Percentiles rank a stretch among this genome's conserved stretches.
These are phyloP conservation scores for Mactromeris polynyma DNA, from an alignment of 2,888 invertebrate species.

Conservation along the genomic window DNA sequence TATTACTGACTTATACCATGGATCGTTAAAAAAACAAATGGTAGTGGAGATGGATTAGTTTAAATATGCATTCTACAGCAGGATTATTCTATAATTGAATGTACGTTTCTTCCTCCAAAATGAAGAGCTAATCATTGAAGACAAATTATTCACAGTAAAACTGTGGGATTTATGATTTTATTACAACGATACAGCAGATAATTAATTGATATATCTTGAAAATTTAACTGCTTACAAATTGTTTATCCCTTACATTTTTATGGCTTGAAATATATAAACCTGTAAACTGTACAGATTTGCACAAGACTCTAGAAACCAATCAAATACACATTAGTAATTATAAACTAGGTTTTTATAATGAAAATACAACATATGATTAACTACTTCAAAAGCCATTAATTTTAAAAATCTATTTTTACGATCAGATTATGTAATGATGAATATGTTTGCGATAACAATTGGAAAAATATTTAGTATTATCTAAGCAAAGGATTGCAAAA, in stretches of 20 bases:
- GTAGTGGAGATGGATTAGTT: not conserved
- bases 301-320: not conserved
- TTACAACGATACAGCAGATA: not conserved
- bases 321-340: slow-evolving; percentile 10
- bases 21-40: slow-evolving; percentile 2
- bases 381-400: slow-evolving; percentile 22
- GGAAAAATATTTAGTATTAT: not conserved
- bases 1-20: not conserved
- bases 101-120: not conserved
- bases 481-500: not conserved
- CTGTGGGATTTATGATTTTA: not conserved
- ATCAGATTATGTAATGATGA: not conserved
- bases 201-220: slow-evolving; percentile 6
- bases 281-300: not conserved
- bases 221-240: slow-evolving; percentile 3
- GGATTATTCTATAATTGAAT: not conserved
- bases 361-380: slow-evolving; percentile 13
- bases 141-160: slow-evolving; percentile 15
- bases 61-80: not conserved
- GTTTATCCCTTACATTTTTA: not conserved
- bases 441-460: not conserved
- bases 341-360: slow-evolving; percentile 5
- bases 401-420: not conserved
- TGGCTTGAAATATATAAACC: not conserved
- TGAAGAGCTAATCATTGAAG: slow-evolving; percentile 15